Evolutionary conservation across 2,113 vertebrate genomes (phyloP).

Genomic region (Danionella cerebrum): DNA sequence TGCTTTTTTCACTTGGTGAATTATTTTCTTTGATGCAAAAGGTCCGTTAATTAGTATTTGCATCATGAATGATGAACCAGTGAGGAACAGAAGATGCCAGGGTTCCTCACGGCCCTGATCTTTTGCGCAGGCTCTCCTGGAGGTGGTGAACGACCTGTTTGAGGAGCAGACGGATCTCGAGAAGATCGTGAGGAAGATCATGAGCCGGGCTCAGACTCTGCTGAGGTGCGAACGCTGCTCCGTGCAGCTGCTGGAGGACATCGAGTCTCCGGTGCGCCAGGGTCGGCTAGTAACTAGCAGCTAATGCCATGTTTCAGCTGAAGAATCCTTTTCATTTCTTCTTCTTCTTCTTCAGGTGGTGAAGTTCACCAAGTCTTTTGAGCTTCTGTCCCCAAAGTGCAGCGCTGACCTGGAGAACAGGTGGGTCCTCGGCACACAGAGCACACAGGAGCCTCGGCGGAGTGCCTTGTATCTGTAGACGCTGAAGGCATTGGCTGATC

Average conservation of each 20-base stretch:
- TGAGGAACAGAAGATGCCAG: too few relatives aligned
- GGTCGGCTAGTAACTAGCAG: too few relatives aligned
- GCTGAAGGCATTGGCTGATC: too few relatives aligned
- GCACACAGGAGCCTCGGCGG: too few relatives aligned
- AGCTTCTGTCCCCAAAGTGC: conserved; percentile 95
- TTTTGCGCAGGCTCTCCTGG: conserved; percentile 78
- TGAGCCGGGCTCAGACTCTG: conserved; percentile 95
- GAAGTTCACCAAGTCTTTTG: conserved; percentile 98
- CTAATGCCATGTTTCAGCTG: too few relatives aligned
- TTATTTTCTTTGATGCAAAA: too few relatives aligned
- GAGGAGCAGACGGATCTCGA: conserved; percentile 98
- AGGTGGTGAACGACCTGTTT: conserved; percentile 98
- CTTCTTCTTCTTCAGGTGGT: conserved; percentile 76
- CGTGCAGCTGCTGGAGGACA: conserved; percentile 92
- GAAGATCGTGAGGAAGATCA: conserved; percentile 98
- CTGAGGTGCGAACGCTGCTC: conserved; percentile 95
- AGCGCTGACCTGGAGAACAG: conserved; percentile 91
- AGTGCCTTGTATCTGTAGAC: too few relatives aligned
- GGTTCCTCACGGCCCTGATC: background rate
- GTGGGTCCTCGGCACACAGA: conserved; percentile 58
- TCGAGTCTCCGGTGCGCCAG: conserved; percentile 87
- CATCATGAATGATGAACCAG: too few relatives aligned
- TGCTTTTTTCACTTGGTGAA: too few relatives aligned
- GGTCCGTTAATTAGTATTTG: too few relatives aligned
- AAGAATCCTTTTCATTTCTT: background rate